These are phyloP conservation scores for Aptenodytes patagonicus DNA, from an alignment of 2,113 vertebrate species.

Conservation along the genomic window DNA sequence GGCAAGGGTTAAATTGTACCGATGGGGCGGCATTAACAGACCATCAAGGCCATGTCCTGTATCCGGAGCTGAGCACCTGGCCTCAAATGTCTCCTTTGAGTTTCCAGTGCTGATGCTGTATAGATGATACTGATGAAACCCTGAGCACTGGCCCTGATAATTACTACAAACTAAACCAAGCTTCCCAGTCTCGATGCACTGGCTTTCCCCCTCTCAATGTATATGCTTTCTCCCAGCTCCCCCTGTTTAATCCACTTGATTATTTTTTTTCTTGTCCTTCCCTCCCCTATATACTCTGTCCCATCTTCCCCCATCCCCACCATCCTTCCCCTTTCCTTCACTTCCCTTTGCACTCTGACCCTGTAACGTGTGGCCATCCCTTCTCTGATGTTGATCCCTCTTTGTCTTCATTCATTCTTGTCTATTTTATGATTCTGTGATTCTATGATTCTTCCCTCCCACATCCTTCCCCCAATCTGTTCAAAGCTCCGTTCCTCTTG, in stretches of 20 bases:
- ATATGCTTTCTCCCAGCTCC: not conserved
- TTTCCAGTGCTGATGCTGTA: not conserved
- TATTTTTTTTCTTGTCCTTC: not conserved
- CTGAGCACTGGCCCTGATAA: not conserved
- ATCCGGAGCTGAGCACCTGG: not conserved
- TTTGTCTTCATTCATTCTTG: not conserved
- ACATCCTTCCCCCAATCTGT: slow-evolving; percentile 15
- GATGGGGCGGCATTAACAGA: not conserved
- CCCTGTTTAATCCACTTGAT: not conserved
- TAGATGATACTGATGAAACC: not conserved
- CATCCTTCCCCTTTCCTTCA: not conserved
- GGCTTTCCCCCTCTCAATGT: not conserved
- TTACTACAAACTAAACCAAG: not conserved
- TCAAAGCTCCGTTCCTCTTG: not conserved
- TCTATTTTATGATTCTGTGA: not conserved
- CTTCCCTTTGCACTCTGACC: not conserved
- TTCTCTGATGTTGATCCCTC: not conserved
- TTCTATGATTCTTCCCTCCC: not conserved
- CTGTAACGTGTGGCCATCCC: not conserved
- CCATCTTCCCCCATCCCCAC: not conserved
- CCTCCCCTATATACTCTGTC: accelerated
- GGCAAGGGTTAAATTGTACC: not conserved
- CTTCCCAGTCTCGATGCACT: not conserved
- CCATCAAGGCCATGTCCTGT: not conserved
- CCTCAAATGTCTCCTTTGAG: not conserved